Conservation (phyloP, 1,140 invertebrate genomes). For the Piezodorus guildinii region DNA sequence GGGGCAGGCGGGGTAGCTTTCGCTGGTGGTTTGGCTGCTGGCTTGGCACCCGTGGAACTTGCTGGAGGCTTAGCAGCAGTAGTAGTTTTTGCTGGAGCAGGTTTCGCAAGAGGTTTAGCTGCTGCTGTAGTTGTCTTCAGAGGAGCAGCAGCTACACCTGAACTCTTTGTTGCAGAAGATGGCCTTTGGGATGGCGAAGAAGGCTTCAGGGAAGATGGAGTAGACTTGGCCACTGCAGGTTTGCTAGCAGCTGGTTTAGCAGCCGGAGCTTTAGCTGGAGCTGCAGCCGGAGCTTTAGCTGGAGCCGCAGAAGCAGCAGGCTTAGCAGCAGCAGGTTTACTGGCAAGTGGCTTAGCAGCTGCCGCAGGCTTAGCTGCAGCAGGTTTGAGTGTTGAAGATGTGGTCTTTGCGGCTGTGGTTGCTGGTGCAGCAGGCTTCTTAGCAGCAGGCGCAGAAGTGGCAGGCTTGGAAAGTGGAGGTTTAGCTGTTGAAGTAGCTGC, state of each 20-base stretch:
- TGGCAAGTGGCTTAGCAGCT: not conserved
- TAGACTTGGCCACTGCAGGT: not conserved
- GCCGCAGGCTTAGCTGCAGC: conserved; percentile 1
- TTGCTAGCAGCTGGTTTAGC: not conserved
- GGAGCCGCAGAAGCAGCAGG: not conserved
- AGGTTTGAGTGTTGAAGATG: conserved; percentile 1
- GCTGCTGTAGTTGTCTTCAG: not conserved
- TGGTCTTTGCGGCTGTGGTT: not conserved
- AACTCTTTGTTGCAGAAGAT: conserved; percentile 5
- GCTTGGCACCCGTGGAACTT: not conserved
- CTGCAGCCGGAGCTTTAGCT: conserved; percentile 7
- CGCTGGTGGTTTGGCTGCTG: not conserved
- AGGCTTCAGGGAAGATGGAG: not conserved
- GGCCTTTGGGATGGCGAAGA: not conserved
- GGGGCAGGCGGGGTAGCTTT: conserved; percentile 9
- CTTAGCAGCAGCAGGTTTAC: not conserved
- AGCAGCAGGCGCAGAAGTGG: conserved; percentile 3
- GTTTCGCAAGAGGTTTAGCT: conserved; percentile 9
- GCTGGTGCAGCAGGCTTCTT: not conserved
- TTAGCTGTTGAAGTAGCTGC: conserved; percentile 2
- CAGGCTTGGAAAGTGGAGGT: not conserved
- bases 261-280: not conserved
- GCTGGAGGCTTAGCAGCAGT: not conserved
- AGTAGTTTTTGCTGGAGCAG: not conserved
- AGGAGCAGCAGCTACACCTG: not conserved